Conservation (phyloP, 1,140 invertebrate species). For the Helicoverpa zea region DNA sequence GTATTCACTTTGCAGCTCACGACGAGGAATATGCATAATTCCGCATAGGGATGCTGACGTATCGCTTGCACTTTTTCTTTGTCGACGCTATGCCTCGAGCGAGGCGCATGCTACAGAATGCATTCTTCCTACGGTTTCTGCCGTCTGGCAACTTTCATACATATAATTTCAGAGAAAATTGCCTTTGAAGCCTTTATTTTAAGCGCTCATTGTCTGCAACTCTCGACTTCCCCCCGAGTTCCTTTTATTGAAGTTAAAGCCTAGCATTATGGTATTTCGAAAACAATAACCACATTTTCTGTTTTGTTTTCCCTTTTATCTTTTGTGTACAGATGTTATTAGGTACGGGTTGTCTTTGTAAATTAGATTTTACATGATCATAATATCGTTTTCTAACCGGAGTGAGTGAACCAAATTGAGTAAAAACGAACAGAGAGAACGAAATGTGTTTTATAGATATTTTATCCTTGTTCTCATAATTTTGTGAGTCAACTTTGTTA, state of each 20-base stretch:
- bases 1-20: constrained; percentile 39
- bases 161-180: constrained; percentile 53
- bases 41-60: constrained; percentile 47
- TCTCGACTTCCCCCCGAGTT: constrained; percentile 33
- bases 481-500: constrained; percentile 45
- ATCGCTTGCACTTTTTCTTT: constrained; percentile 63
- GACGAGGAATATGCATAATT: constrained; percentile 46
- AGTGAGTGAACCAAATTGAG: constrained; percentile 49
- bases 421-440: constrained; percentile 41
- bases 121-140: constrained; percentile 50
- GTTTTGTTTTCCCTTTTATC: constrained; percentile 20
- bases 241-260: constrained; percentile 41
- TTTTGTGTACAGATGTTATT: constrained; percentile 5
- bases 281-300: constrained; percentile 32
- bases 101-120: constrained; percentile 43
- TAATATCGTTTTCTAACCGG: constrained; percentile 43
- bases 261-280: constrained; percentile 31
- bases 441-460: constrained; percentile 48
- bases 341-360: constrained; percentile 3
- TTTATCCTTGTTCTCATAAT: constrained; percentile 46
- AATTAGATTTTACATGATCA: constrained; percentile 46
- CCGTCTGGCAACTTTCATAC: constrained; percentile 54
- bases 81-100: constrained; percentile 53
- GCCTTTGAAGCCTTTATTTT: constrained; percentile 47
- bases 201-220: constrained; percentile 51